Conservation (phyloP, 1,140 invertebrate genomes). For the Drosophila tsacasi region DNA sequence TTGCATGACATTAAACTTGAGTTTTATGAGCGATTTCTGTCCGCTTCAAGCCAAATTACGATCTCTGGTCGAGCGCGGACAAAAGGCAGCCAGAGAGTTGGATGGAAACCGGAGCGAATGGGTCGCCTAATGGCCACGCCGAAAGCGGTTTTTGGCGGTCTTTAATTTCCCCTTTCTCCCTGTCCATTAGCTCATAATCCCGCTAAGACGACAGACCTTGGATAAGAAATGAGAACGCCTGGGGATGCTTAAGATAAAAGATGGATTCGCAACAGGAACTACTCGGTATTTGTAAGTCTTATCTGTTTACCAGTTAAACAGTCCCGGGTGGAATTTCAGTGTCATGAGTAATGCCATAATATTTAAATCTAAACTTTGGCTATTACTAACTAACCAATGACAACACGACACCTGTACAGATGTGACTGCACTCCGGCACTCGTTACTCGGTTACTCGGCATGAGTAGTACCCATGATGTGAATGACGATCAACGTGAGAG, state of each 20-base stretch:
- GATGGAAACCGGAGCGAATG: constrained; percentile 45
- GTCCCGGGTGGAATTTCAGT: not conserved
- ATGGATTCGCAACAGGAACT: not conserved
- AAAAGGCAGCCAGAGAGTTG: constrained; percentile 33
- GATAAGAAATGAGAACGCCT: constrained; percentile 7
- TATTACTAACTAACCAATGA: constrained; percentile 6
- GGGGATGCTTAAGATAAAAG: constrained; percentile 1
- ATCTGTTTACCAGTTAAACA: not conserved
- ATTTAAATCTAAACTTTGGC: not conserved
- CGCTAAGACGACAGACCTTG: not conserved
- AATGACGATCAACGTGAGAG: constrained; percentile 33
- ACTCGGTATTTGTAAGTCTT: not conserved
- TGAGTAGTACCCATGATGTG: constrained; percentile 4
- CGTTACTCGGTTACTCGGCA: not conserved
- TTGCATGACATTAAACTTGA: constrained; percentile 76
- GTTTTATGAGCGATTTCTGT: constrained; percentile 77
- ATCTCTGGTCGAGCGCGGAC: constrained; percentile 30
- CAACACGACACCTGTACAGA: constrained; percentile 11
- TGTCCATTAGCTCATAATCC: not conserved
- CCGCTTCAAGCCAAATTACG: constrained; percentile 51
- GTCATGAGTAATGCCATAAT: constrained; percentile 23
- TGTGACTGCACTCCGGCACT: not conserved
- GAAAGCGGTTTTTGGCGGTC: not conserved
- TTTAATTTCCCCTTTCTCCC: constrained; percentile 9
- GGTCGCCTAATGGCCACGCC: constrained; percentile 11